Conservation (phyloP, 2,113 vertebrate genomes). For the Pollachius pollachius region DNA sequence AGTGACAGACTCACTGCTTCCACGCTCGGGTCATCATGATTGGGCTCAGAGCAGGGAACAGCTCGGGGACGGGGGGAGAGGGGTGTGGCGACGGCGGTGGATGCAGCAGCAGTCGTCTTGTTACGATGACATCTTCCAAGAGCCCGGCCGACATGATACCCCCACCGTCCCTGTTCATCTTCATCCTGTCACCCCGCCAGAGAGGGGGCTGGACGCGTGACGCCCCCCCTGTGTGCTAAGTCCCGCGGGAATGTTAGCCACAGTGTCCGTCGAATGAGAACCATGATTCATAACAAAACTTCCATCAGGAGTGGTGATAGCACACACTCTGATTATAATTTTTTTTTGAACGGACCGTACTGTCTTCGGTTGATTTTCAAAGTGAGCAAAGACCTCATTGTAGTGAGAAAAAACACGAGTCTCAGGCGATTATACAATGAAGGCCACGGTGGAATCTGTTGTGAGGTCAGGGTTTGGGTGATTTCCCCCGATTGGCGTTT, state of each 20-base stretch:
- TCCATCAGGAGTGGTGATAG: conserved; percentile 4
- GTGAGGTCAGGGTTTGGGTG: too few relatives aligned
- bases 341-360: too few relatives aligned
- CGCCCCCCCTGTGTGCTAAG: too few relatives aligned
- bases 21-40: conserved; percentile 66
- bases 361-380: too few relatives aligned
- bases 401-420: too few relatives aligned
- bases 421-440: too few relatives aligned
- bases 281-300: background rate
- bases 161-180: conserved; percentile 46
- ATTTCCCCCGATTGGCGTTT: too few relatives aligned
- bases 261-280: too few relatives aligned
- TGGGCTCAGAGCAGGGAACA: conserved; percentile 39
- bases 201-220: too few relatives aligned
- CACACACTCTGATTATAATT: background rate
- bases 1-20: conserved; percentile 66
- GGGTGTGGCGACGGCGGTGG: conserved; percentile 44
- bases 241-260: too few relatives aligned
- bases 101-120: conserved; percentile 33
- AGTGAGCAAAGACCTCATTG: too few relatives aligned
- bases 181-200: conserved; percentile 47
- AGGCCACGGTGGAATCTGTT: too few relatives aligned
- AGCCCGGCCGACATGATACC: conserved; percentile 57
- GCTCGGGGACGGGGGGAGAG: conserved; percentile 15
- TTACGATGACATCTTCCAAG: conserved; percentile 63